Evolutionary conservation across 2,888 invertebrate species (phyloP), one percentile per base, ranked within the genome.

Genomic region (Cantharis nigra): DNA sequence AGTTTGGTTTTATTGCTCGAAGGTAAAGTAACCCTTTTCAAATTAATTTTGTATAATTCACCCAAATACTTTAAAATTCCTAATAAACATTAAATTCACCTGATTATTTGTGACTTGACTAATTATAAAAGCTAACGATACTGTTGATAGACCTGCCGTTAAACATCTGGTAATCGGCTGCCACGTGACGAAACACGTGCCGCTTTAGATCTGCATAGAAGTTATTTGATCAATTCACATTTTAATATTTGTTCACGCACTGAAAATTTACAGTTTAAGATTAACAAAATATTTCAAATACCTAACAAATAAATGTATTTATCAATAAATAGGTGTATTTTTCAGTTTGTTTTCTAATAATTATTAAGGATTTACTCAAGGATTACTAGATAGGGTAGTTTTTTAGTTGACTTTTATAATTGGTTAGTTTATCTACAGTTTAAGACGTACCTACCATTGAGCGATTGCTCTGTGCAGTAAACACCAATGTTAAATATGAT

Each of bases 141-240:
- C 69, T 63, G 49, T 28, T 71, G 69, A 77, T 77, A 74, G 74
- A 77, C n/a, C 76, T 49, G 13, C 69, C 69, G 63, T 64, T 20
- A 71, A 72, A 77, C 77, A 77, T 77, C 74, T 77, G 77, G 77
- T 65, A 71, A 74, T 63, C 72, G 69, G 69, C 28, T 67, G 71
- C 16, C 77, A 72, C 77, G 77, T 77, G 77, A 20, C 74, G 26
- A 69, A 23, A 71, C 77, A 77, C 77, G 74, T 71, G 77, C 16
- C 63, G 18, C 2, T 16, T 9, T 18, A 7, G n/a, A 49, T 49
- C n/a, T 49, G n/a, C n/a, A 7, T n/a, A 7, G n/a, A 49, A 49
- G 49, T 49, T 49, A 49, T 49, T 49, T 49, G 5, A 49, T 49
- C n/a, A 49, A 49, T n/a, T n/a, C n/a, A n/a, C n/a, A n/a, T 49